Evolutionary conservation across 2,113 vertebrate genomes (phyloP), one percentile per base, ranked within the genome.

Genomic region (Hyperopisus bebe): DNA sequence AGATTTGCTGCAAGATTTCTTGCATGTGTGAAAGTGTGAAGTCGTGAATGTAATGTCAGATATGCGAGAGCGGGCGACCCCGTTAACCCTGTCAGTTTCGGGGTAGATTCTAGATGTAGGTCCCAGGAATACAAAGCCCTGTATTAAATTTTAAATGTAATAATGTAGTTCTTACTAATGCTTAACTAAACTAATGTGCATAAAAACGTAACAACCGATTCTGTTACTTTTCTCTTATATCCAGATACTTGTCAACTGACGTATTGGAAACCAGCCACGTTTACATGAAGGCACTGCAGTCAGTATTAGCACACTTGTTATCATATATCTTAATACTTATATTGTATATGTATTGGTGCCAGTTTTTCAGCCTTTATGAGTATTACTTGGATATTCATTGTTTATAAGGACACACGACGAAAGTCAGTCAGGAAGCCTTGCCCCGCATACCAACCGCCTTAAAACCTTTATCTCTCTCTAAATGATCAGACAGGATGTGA

Each of bases 401-500:
- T 53, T 86, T 86, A 21, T 35, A 55, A 53, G n/a, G 50, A 87
- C 27, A 53, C 31, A 87, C 3, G 27, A 51, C 21, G 48, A 13
- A 27, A 5, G 48, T 51, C n/a, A 31, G 44, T 17, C 47, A 39
- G 85, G 31, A 53, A 86, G 85, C 85, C 50, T 88, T 31, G 39
- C 27, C 66, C n/a, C 1, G 53, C 58, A 58, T 13, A 42, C 55
- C 62, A 66, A 88, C 87, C 15, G 50, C 19, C 31, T 31, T 39
- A 88, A 88, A 53, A 39, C 53, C 55, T 66, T 7, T 50, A 42
- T 51, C 62, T 74, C 62, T 87, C 47, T 53, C 21, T 85, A 88
- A 44, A 89, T 92, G 90, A 92, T 92, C 92, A 92, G 92, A 93
- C 92, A 92, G 93, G 93, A 93, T 92, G 93, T 95, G 94, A 96